A percentile compares a stretch with the other conserved stretches of the same genome.
These are phyloP conservation scores for Notiomystis cincta DNA, from an alignment of 2,113 vertebrate species.

Conservation along the genomic window DNA sequence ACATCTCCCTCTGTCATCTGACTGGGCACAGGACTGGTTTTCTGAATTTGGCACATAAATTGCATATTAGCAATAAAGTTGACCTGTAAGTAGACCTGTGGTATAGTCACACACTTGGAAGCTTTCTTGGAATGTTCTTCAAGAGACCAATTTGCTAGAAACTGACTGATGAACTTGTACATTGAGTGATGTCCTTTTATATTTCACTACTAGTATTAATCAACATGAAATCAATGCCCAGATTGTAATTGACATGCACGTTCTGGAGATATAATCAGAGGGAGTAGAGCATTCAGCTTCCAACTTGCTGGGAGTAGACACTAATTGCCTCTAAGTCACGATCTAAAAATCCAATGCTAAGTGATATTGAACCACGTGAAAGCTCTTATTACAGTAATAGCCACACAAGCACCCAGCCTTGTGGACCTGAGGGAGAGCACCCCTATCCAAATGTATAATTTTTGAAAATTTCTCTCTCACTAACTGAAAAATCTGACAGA, in stretches of 20 bases:
- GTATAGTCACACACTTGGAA: background rate
- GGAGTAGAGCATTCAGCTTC: background rate
- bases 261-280: background rate
- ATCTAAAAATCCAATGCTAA: slow-evolving; percentile 1
- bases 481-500: background rate
- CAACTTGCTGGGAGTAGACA: background rate
- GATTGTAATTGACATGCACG: background rate
- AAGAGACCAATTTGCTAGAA: background rate
- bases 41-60: background rate
- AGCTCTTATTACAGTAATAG: background rate
- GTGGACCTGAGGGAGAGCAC: background rate
- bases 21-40: background rate
- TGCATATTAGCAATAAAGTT: background rate
- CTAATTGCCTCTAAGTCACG: slow-evolving; percentile 17
- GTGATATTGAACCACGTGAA: slow-evolving; percentile 8
- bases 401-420: background rate
- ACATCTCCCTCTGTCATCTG: background rate
- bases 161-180: background rate
- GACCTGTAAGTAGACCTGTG: background rate
- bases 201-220: background rate
- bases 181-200: background rate
- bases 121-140: background rate
- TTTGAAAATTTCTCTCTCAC: background rate
- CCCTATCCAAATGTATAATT: background rate
- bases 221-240: background rate